A percentile compares a stretch with the other conserved stretches of the same genome.
These are phyloP conservation scores for Plusia festucae DNA, from an alignment of 2,888 invertebrate genomes.

Conservation along the genomic window DNA sequence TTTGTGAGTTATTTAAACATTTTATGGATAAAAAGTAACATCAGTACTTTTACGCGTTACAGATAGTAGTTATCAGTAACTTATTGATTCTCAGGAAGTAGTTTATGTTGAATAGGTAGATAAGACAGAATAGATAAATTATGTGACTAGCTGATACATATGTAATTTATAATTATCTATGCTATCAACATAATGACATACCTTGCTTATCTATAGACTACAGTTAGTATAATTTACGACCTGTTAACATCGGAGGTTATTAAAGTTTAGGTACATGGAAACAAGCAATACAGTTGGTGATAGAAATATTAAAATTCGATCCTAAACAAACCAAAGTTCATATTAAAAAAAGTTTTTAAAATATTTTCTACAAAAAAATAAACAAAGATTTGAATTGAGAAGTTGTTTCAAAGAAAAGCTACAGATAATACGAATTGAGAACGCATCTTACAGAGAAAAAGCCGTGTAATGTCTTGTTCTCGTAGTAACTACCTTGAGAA, in stretches of 20 bases:
- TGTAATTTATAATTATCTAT: slow-evolving; percentile 22
- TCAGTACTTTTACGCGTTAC: background rate
- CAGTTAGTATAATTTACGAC: background rate
- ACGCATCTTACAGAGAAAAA: too few relatives aligned
- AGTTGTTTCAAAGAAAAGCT: too few relatives aligned
- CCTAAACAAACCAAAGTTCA: too few relatives aligned
- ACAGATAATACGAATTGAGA: too few relatives aligned
- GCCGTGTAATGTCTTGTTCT: too few relatives aligned
- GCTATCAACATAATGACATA: slow-evolving; percentile 1
- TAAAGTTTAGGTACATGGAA: background rate
- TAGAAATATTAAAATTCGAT: too few relatives aligned
- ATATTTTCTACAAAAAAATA: too few relatives aligned
- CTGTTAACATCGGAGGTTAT: background rate
- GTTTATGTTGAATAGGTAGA: slow-evolving; percentile 41
- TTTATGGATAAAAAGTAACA: background rate
- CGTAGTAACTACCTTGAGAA: too few relatives aligned
- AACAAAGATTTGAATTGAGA: too few relatives aligned
- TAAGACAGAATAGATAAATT: slow-evolving; percentile 28
- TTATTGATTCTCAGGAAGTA: slow-evolving; percentile 48
- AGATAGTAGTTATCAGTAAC: slow-evolving; percentile 34
- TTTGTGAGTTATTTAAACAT: background rate
- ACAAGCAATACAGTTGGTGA: too few relatives aligned
- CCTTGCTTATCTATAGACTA: background rate
- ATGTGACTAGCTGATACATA: slow-evolving; percentile 12
- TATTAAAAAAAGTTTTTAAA: too few relatives aligned